Percentiles rank a stretch among this genome's conserved stretches.
Evolutionary conservation across 2,797 vertebrate genomes (phyloP).

Genomic region (Pipistrellus pipistrellus): DNA sequence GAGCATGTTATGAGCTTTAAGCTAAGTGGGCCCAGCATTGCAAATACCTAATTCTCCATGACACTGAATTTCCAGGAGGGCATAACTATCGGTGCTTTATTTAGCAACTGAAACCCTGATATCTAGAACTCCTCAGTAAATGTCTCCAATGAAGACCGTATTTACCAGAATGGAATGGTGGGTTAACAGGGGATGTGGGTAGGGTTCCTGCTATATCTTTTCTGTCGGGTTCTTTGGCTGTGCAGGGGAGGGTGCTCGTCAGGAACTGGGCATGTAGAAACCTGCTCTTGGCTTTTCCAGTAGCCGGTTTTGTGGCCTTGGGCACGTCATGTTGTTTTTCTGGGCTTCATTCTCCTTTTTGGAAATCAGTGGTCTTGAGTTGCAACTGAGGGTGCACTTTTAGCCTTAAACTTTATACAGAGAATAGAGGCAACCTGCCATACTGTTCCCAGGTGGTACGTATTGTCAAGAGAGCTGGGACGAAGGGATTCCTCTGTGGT

Average conservation of each 20-base stretch:
- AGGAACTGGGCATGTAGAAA: neutral
- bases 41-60: neutral
- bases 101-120: neutral
- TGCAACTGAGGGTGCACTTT: neutral
- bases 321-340: neutral
- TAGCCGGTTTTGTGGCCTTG: neutral
- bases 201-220: neutral
- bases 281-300: neutral
- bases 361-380: neutral
- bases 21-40: neutral
- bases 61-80: neutral
- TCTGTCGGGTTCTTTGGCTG: neutral
- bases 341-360: neutral
- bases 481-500: neutral
- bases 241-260: neutral
- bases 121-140: neutral
- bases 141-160: neutral
- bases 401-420: neutral
- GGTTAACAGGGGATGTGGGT: neutral
- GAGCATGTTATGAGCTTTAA: slow-evolving; percentile 52
- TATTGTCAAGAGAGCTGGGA: neutral
- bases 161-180: neutral
- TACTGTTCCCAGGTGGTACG: neutral
- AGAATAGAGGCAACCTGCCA: fast-evolving
- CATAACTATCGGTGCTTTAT: neutral